Base-by-base conservation (phyloP, 2,888 invertebrate genomes). In the Ophioninae sp. region DNA sequence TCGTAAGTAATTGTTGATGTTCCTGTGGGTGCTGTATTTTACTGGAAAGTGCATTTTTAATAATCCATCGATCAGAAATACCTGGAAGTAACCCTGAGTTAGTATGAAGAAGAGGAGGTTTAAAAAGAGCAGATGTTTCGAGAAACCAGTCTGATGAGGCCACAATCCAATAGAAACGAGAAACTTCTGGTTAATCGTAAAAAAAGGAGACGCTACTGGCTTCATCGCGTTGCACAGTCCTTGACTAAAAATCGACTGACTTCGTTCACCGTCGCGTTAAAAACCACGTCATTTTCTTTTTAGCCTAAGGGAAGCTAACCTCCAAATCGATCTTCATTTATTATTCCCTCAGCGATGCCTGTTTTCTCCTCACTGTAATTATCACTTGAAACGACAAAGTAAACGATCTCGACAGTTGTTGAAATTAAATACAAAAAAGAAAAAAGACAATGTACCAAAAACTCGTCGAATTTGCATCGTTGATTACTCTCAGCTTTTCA, bases 21-120 rank as follows among this genome's bases (percentile, higher is more conserved):
- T 30, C 30, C 30, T 30, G 30, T 30, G 30, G 30, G 30, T 30
- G 30, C 30, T 30, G 30, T 30, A 30, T 30, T 30, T 30, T 1
- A 30, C 30, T 30, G 30, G 3, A 30, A 30, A 30, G 1, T 30
- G 17, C 17, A 50, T 17, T 13, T 17, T 50, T 13, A 50, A 17
- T 10, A 20, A 59, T 20, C 8, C 37, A 64, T 7, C 37, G 17
- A 1, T 6, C 30, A n/a, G 23, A 7, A 1, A 74, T 86, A 89
- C 89, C 88, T 90, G 88, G 8, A 90, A 6, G 44, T 87, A 61
- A 37, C 83, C 76, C 30, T 90, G 90, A 6, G 73, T 56, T 3
- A 64, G 6, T 23, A 87, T 81, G 21, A 83, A 73, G 6, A 87
- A 86, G 17, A 88, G 70, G 44, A 86, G 75, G 37, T 88, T 39